Conservation (phyloP, 2,113 vertebrate genomes). For the Tor tambroides region DNA sequence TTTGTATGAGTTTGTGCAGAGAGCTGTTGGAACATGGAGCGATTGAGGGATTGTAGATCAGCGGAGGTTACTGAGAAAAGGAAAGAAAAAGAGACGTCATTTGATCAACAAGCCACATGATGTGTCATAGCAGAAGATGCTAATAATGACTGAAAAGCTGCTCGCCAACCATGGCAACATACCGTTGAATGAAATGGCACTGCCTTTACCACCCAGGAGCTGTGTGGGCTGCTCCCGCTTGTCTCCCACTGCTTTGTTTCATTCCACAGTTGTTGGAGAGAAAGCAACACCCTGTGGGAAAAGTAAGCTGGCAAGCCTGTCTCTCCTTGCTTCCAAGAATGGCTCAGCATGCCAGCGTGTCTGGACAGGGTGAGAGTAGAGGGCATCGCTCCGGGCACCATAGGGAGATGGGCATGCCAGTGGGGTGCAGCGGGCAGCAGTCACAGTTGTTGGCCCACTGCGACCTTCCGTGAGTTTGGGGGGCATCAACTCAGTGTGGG, state of each 20-base stretch:
- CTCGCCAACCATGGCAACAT: neutral
- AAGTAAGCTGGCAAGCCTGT: slow-evolving; percentile 31
- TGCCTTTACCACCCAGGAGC: slow-evolving; percentile 19
- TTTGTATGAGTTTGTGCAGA: slow-evolving; percentile 45
- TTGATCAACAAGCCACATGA: slow-evolving; percentile 44
- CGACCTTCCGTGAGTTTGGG: slow-evolving; percentile 2
- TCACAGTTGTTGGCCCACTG: slow-evolving; percentile 15
- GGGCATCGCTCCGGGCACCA: slow-evolving; percentile 26
- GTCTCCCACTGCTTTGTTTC: slow-evolving; percentile 26
- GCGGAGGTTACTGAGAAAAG: slow-evolving; percentile 8
- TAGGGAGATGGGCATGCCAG: slow-evolving; percentile 10
- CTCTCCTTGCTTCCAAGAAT: slow-evolving; percentile 16
- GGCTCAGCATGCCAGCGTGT: slow-evolving; percentile 25
- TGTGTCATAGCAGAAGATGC: slow-evolving; percentile 22
- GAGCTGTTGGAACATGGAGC: slow-evolving; percentile 47
- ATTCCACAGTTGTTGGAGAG: slow-evolving; percentile 25
- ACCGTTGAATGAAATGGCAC: neutral
- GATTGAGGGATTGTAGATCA: slow-evolving; percentile 51
- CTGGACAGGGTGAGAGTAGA: slow-evolving; percentile 22
- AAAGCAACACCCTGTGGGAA: slow-evolving; percentile 3
- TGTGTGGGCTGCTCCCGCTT: slow-evolving; percentile 7
- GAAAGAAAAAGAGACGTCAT: slow-evolving; percentile 19
- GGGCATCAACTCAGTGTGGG: neutral
- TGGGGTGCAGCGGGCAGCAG: slow-evolving; percentile 13
- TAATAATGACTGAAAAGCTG: slow-evolving; percentile 27